Evolutionary conservation across 2,888 invertebrate genomes (phyloP), one percentile per base, ranked within the genome.

Genomic region (Mycalesis mineus): DNA sequence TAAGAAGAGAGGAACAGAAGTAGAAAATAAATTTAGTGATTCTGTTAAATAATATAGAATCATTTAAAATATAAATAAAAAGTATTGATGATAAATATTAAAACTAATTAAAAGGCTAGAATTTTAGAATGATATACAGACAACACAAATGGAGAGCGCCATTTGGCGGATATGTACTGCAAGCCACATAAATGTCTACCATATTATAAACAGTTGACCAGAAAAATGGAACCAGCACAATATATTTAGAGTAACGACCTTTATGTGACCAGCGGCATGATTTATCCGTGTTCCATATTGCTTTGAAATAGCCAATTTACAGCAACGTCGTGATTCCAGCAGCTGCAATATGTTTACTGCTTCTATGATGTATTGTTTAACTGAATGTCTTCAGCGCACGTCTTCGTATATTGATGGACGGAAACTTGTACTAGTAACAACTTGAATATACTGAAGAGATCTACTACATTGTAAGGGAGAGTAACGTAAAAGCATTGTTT

Each of bases 241-340:
- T 58, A 61, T 57, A 58, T 61, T 55, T 61, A 48, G 47, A 36
- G 28, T 58, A 61, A 58, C 61, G 58, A 55, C 48, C 58, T 58
- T 52, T 61, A 54, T 61, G 58, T 55, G 54, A 57, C 60, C 60
- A 57, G 45, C 17, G 44, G 7, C 11, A 37, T 61, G 60, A 61
- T 61, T 55, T 58, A 61, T 61, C 37, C 55, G 11, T 17, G 60
- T 55, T 58, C 55, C 61, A 61, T 58, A 61, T 58, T 58, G 58
- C 61, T 61, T 55, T 61, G 61, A 52, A 58, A 61, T 58, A 58
- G 61, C 61, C 61, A 61, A 61, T 61, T 61, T 61, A 61, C 58
- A 61, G 48, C 51, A 41, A 55, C 60, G 54, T 51, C 60, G 54
- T 55, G 60, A 60, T 51, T 57, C 60, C 51, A 51, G 29, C 44